phyloP scores from a whole-genome alignment of 2,113 vertebrate species.

The Labrus mixtus region DNA sequence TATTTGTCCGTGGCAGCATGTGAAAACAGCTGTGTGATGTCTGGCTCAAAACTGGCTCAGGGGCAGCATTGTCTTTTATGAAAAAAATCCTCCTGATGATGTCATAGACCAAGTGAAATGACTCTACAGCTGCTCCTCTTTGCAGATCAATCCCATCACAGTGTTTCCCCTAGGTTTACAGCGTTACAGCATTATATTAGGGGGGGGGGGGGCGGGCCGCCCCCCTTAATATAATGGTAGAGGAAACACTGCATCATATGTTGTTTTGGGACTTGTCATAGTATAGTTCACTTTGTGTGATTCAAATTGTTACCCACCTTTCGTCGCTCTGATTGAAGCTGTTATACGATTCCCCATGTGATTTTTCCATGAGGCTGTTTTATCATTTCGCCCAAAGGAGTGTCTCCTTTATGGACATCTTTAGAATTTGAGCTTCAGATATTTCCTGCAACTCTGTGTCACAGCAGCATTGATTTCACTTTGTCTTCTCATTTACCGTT shows the following conservation, averaged over 20 bases:
- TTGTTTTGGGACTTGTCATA: background rate
- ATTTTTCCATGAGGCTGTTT: background rate
- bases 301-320: background rate
- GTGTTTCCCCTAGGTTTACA: no score
- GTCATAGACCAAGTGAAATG: no score
- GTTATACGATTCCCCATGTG: background rate
- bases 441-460: background rate
- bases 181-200: no score
- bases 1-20: background rate
- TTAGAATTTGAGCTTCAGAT: background rate
- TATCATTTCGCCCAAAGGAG: background rate
- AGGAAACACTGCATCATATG: no score
- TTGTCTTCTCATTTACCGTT: conserved; percentile 28
- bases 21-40: background rate
- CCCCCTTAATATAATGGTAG: no score
- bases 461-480: conserved; percentile 25
- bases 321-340: background rate
- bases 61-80: no score
- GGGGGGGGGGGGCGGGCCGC: no score
- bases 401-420: background rate
- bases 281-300: background rate
- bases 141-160: no score
- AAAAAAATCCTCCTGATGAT: background rate
- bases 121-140: no score
- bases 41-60: background rate